A percentile compares a stretch with the other conserved stretches of the same genome.
Evolutionary conservation across 2,888 invertebrate genomes (phyloP).

Genomic region (Clunio marinus): DNA sequence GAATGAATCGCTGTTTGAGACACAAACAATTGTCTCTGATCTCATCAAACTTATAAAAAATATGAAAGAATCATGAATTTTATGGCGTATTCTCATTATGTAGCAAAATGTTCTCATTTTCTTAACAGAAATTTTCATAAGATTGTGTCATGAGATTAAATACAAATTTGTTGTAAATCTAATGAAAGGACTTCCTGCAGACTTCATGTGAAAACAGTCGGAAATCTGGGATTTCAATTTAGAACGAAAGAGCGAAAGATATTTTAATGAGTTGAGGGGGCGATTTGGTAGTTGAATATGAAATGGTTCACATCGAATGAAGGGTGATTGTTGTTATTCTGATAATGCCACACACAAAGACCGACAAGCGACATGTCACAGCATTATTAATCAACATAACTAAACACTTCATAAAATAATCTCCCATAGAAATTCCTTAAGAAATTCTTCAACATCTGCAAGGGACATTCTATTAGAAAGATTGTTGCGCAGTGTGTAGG

Average conservation of each 20-base stretch:
- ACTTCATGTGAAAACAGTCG: not conserved
- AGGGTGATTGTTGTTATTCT: not conserved
- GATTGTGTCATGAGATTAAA: too few relatives aligned
- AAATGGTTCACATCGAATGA: not conserved
- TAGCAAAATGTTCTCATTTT: too few relatives aligned
- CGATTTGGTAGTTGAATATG: not conserved
- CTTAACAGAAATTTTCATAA: too few relatives aligned
- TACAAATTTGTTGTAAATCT: too few relatives aligned
- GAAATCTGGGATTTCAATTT: not conserved
- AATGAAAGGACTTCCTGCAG: too few relatives aligned
- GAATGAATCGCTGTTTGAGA: constrained; percentile 29
- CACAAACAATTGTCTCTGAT: constrained; percentile 4
- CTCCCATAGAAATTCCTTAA: too few relatives aligned
- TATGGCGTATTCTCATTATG: not conserved
- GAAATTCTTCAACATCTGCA: too few relatives aligned
- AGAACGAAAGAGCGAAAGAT: not conserved
- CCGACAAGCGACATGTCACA: constrained; percentile 15
- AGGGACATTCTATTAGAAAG: not conserved
- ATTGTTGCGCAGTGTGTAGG: not conserved
- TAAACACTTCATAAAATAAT: too few relatives aligned
- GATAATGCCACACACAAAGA: constrained; percentile 27
- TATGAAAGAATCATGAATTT: not conserved
- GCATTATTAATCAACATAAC: constrained; percentile 28
- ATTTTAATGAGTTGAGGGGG: not conserved
- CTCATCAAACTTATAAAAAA: not conserved